These are phyloP conservation scores for Tenthredo mesomela DNA, from an alignment of 2,888 invertebrate species.

Conservation along the genomic window DNA sequence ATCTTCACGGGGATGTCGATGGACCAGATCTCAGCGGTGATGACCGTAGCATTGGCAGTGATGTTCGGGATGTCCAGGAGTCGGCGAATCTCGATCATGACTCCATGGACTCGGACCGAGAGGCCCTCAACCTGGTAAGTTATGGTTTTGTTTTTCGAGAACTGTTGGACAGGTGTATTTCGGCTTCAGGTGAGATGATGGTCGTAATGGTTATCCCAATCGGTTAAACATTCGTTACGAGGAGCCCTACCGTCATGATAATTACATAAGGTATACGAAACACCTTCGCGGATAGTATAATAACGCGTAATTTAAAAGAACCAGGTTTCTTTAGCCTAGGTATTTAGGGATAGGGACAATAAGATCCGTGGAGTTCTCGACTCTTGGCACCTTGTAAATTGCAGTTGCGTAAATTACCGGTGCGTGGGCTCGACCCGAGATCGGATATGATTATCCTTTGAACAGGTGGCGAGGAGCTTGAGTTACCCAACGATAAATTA, in stretches of 20 bases:
- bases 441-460: constrained; percentile 16
- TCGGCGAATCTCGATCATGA: constrained; percentile 79
- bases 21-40: constrained; percentile 83
- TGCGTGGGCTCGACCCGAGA: background rate
- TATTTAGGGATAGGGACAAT: constrained; percentile 26
- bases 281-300: constrained; percentile 40
- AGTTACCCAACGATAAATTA: background rate
- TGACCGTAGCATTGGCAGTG: constrained; percentile 82
- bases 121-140: constrained; percentile 84
- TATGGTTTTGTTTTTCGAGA: background rate
- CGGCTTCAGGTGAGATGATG: background rate
- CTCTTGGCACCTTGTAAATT: constrained; percentile 30
- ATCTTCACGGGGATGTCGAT: constrained; percentile 82
- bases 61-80: constrained; percentile 79
- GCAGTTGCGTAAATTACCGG: constrained; percentile 41
- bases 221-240: background rate
- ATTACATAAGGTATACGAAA: constrained; percentile 35
- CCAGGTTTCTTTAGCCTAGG: background rate
- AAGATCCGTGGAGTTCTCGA: background rate
- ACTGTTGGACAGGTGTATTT: background rate
- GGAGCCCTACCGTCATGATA: background rate
- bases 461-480: constrained; percentile 11
- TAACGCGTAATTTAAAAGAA: constrained; percentile 29
- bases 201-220: background rate
- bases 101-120: constrained; percentile 83